Evolutionary conservation across 2,797 vertebrate genomes (phyloP), one percentile per base, ranked within the genome.

Genomic region (Girardinus metallicus): DNA sequence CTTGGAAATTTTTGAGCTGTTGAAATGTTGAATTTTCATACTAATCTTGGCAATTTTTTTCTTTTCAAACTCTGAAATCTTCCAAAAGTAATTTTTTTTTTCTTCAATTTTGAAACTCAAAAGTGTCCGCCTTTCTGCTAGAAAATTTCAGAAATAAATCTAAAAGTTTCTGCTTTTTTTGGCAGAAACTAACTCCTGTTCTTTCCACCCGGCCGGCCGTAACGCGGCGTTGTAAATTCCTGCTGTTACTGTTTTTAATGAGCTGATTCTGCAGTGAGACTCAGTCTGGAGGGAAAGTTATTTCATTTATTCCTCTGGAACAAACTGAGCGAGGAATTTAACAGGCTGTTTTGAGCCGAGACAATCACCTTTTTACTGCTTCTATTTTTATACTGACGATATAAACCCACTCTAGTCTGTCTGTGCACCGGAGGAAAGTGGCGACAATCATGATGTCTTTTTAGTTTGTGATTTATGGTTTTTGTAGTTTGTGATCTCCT

Each of bases 401-500:
- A 60, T 4, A 68, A 29, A n/a, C 34, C 60, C 16, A 73, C 71
- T 74, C 60, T 74, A 2, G 55, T 36, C 84, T 29, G 81, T 89
- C 87, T 88, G 77, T 88, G 80, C 39, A 51, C 34, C 4, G 29
- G 78, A 74, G 83, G 75, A 79, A 83, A 66, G 18, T 86, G 84
- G 82, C 76, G 85, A 91, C 91, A 90, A 90, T 93, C 90, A 82
- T 79, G 80, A 86, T 78, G 64, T 66, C 84, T 39, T 76, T 62
- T 68, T 80, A 46, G 75, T 82, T 31, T 83, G 80, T 88, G 53
- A 73, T 70, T 51, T 76, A 7, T 15, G 39, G 62, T 57, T 80
- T 85, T 82, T 76, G 78, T 77, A 44, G 72, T 87, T 77, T 62
- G 78, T 87, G 77, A 47, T 85, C 62, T 83, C 68, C 47, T 77